Conservation (phyloP, 2,113 vertebrate species). For the Pachycephala philippinensis region DNA sequence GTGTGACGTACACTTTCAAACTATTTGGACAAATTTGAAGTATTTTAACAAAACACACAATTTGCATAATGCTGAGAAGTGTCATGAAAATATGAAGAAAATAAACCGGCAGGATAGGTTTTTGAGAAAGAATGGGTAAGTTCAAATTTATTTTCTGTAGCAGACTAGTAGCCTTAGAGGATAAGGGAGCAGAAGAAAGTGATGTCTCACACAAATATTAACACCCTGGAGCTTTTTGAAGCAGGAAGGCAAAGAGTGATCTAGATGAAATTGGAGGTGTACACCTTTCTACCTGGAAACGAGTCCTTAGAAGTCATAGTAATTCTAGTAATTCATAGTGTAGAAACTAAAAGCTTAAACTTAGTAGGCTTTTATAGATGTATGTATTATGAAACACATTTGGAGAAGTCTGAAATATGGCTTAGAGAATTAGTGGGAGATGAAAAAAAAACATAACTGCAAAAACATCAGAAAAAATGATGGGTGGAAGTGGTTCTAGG, state of each 20-base stretch:
- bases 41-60: neutral
- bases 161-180: neutral
- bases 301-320: neutral
- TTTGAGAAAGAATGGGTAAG: neutral
- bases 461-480: neutral
- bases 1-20: neutral
- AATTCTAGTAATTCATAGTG: neutral
- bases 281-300: neutral
- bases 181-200: neutral
- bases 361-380: neutral
- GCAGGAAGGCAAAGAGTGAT: neutral
- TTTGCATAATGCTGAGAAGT: neutral
- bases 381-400: neutral
- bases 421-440: neutral
- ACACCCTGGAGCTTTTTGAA: neutral
- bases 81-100: neutral
- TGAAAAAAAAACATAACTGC: neutral
- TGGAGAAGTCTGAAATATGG: neutral
- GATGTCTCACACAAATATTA: neutral
- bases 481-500: neutral
- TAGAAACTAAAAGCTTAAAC: neutral
- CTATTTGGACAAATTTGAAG: neutral
- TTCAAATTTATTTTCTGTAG: neutral
- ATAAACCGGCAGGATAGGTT: neutral
- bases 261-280: neutral